These are phyloP conservation scores for Ophion slaviceki DNA, from an alignment of 2,888 invertebrate species.

Conservation along the genomic window DNA sequence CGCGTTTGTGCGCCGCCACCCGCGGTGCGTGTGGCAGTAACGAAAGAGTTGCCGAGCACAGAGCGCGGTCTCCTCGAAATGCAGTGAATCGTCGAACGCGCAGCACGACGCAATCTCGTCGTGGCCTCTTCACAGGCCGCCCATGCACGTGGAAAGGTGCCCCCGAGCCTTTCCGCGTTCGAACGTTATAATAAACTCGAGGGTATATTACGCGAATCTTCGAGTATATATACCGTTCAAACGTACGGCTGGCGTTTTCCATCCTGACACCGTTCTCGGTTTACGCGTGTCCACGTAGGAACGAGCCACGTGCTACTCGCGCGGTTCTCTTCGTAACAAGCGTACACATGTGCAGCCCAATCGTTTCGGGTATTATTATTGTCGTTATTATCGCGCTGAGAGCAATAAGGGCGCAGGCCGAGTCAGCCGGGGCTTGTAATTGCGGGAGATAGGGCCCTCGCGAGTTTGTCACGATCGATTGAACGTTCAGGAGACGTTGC, in stretches of 20 bases:
- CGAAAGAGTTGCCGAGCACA: conserved; percentile 10
- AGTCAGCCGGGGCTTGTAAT: not conserved
- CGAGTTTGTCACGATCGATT: not conserved
- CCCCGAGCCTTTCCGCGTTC: conserved; percentile 35
- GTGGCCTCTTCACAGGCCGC: conserved; percentile 24
- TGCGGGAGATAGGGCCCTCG: conserved; percentile 7
- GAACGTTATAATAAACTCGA: conserved; percentile 77
- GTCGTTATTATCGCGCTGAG: conserved; percentile 4
- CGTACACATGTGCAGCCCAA: conserved; percentile 20
- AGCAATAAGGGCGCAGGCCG: not conserved
- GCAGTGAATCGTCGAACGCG: conserved; percentile 38
- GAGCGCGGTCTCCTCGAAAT: conserved; percentile 27
- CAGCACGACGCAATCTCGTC: conserved; percentile 38
- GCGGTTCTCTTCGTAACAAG: conserved; percentile 21
- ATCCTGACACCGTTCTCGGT: conserved; percentile 50
- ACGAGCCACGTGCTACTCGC: conserved; percentile 36
- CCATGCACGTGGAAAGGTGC: conserved; percentile 5
- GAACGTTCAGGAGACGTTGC: conserved; percentile 8
- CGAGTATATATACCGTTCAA: conserved; percentile 57
- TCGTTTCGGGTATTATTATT: conserved; percentile 19
- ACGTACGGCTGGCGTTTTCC: conserved; percentile 62
- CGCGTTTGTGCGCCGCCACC: conserved; percentile 38
- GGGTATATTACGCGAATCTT: conserved; percentile 74
- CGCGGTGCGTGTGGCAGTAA: conserved; percentile 31
- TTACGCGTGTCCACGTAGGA: conserved; percentile 4